A percentile compares a stretch with the other conserved stretches of the same genome.
These are phyloP conservation scores for Ptychoptera albimana DNA, from an alignment of 2,888 invertebrate species.

Conservation along the genomic window DNA sequence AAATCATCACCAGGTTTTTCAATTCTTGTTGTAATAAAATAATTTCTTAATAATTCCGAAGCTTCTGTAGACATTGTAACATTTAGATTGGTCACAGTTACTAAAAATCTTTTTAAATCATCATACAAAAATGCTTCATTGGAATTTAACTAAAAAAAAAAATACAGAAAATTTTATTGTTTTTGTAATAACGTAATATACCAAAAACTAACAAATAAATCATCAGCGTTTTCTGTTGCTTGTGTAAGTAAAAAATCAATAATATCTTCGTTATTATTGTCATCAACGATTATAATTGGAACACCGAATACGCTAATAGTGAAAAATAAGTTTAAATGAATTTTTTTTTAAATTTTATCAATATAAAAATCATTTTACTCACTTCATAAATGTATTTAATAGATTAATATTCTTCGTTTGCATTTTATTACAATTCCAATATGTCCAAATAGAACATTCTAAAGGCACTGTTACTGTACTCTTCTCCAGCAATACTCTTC, in stretches of 20 bases:
- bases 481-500: constrained; percentile 17
- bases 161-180: too few relatives aligned
- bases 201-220: constrained; percentile 11
- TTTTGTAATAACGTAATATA: too few relatives aligned
- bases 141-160: too few relatives aligned
- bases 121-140: constrained; percentile 15
- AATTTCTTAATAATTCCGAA: constrained; percentile 27
- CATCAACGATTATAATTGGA: constrained; percentile 21
- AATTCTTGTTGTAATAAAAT: constrained; percentile 30
- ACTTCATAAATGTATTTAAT: constrained; percentile 25
- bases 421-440: constrained; percentile 20
- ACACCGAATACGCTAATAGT: constrained; percentile 26
- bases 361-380: constrained; percentile 9
- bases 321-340: constrained; percentile 1
- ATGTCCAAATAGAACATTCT: constrained; percentile 26
- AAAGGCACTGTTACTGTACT: constrained; percentile 15
- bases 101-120: constrained; percentile 20
- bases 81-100: constrained; percentile 16
- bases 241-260: constrained; percentile 20
- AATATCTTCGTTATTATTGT: constrained; percentile 16
- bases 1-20: constrained; percentile 20
- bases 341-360: constrained; percentile 1
- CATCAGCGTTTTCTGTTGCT: constrained; percentile 14
- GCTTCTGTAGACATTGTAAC: constrained; percentile 20
- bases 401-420: constrained; percentile 18